Percentiles rank a stretch among this genome's conserved stretches.
Conservation (phyloP, 2,797 vertebrate genomes). For the Buphagus erythrorhynchus region DNA sequence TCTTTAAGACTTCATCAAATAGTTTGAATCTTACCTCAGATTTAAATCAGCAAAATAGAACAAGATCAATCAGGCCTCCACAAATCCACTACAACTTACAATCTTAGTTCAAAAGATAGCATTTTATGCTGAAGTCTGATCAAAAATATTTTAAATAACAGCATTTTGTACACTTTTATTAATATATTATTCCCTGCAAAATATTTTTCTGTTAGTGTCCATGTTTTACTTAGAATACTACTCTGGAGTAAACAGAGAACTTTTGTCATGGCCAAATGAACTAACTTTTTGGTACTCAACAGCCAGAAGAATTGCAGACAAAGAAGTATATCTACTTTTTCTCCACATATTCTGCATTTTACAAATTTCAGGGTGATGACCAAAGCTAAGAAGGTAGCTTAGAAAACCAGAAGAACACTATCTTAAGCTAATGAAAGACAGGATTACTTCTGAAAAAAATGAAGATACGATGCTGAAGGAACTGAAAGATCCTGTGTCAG, state of each 20-base stretch:
- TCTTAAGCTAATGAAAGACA: neutral
- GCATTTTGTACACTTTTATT: neutral
- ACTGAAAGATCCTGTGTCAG: neutral
- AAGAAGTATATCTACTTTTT: neutral
- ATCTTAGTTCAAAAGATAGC: neutral
- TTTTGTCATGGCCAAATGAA: neutral
- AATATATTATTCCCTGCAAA: neutral
- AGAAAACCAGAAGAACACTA: neutral
- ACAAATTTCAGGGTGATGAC: neutral
- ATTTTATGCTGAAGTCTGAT: neutral
- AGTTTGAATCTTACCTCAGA: neutral
- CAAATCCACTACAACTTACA: neutral
- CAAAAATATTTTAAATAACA: neutral
- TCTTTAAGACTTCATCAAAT: neutral
- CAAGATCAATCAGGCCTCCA: neutral
- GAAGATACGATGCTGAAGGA: neutral
- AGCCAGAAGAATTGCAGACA: neutral
- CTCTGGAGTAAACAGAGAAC: neutral
- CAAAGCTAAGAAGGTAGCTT: neutral
- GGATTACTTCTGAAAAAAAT: neutral
- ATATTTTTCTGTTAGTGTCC: neutral
- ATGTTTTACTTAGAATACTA: neutral
- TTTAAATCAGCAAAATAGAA: neutral
- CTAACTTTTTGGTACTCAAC: neutral
- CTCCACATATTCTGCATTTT: neutral